Evolutionary conservation across 2,888 invertebrate species (phyloP).

Genomic region (Monopis laevigella): DNA sequence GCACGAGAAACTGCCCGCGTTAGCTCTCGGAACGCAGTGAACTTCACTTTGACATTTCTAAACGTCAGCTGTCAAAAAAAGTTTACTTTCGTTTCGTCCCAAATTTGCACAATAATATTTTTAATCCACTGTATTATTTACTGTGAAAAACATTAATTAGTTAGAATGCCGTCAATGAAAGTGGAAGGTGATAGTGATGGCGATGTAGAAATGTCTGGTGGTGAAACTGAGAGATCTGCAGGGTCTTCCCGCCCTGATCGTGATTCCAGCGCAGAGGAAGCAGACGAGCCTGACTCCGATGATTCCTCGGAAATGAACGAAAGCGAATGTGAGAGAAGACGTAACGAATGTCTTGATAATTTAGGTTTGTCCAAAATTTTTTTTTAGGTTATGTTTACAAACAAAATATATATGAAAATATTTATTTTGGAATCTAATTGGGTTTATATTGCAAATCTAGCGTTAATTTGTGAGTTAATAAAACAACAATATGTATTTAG

Average conservation of each 20-base stretch:
- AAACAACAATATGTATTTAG: neutral
- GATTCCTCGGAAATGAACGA: slow-evolving; percentile 93
- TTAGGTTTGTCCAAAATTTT: slow-evolving; percentile 53
- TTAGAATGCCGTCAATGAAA: slow-evolving; percentile 74
- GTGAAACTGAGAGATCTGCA: slow-evolving; percentile 74
- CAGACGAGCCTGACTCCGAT: slow-evolving; percentile 84
- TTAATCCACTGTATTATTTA: too few relatives aligned
- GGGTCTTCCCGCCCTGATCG: slow-evolving; percentile 74
- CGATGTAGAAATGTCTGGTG: slow-evolving; percentile 75
- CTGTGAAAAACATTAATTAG: too few relatives aligned
- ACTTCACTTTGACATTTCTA: too few relatives aligned
- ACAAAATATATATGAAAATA: slow-evolving; percentile 26
- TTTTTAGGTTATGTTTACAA: slow-evolving; percentile 63
- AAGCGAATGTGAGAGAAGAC: slow-evolving; percentile 85
- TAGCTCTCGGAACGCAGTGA: too few relatives aligned
- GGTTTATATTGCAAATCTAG: neutral
- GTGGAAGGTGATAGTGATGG: slow-evolving; percentile 70
- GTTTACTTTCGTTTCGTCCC: too few relatives aligned
- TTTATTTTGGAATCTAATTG: too few relatives aligned
- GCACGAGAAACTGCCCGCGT: too few relatives aligned
- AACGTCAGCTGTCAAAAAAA: too few relatives aligned
- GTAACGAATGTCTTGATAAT: slow-evolving; percentile 86
- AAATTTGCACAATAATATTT: too few relatives aligned
- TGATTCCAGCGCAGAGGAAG: slow-evolving; percentile 80
- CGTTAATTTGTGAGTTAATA: neutral